These are phyloP conservation scores for Plumapathes pennacea DNA, from an alignment of 92 coral and sea anemone species.

Conservation along the genomic window DNA sequence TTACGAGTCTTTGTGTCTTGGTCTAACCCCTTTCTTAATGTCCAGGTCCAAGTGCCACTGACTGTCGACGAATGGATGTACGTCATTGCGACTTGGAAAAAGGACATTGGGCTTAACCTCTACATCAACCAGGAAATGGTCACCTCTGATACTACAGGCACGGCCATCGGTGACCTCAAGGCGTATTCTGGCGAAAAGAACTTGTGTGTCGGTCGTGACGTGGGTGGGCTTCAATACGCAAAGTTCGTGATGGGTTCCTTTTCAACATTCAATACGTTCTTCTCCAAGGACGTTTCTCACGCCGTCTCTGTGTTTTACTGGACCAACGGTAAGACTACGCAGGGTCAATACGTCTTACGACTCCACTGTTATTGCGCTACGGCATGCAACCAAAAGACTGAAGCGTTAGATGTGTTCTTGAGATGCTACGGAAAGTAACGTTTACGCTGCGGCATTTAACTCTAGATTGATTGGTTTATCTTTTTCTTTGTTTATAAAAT, in stretches of 20 bases:
- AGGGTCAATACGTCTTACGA: too few relatives aligned
- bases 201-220: constrained; percentile 77
- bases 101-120: constrained; percentile 65
- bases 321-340: constrained; percentile 87
- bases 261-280: constrained; percentile 61
- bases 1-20: too few relatives aligned
- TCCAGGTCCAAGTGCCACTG: constrained; percentile 16
- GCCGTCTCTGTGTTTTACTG: constrained; percentile 75
- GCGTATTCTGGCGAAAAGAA: constrained; percentile 54
- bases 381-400: too few relatives aligned
- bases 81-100: constrained; percentile 72
- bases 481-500: too few relatives aligned
- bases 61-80: constrained; percentile 55
- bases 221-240: constrained; percentile 48
- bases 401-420: too few relatives aligned
- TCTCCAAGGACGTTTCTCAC: constrained; percentile 63
- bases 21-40: not conserved
- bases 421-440: too few relatives aligned
- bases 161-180: constrained; percentile 33
- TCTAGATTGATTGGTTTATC: too few relatives aligned
- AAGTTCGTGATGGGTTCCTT: constrained; percentile 72
- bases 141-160: constrained; percentile 47
- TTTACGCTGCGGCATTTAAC: too few relatives aligned
- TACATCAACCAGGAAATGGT: constrained; percentile 49
- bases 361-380: too few relatives aligned